Evolutionary conservation across 1,140 invertebrate species (phyloP).

Genomic region (Galleria mellonella): DNA sequence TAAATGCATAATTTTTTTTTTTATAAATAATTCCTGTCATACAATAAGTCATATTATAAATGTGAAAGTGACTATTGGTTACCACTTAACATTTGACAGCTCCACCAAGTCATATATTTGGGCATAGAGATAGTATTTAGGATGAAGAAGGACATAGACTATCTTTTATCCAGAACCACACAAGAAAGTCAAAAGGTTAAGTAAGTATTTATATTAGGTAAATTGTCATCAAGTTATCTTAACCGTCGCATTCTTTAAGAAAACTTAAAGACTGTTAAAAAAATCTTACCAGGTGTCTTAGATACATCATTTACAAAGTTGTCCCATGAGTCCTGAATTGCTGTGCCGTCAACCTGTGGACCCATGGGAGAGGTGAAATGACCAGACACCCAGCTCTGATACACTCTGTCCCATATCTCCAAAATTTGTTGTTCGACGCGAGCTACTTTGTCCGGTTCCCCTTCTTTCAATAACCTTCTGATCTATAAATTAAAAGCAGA

Average conservation of each 20-base stretch:
- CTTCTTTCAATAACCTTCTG: constrained; percentile 85
- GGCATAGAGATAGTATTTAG: too few species aligned
- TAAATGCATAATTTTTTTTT: too few species aligned
- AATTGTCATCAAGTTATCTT: too few species aligned
- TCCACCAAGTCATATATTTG: too few species aligned
- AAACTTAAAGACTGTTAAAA: constrained; percentile 1
- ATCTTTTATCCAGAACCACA: too few species aligned
- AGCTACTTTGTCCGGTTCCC: constrained; percentile 87
- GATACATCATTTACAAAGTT: constrained; percentile 82
- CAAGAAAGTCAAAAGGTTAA: too few species aligned
- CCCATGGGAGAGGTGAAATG: constrained; percentile 72
- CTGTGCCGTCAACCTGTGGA: constrained; percentile 80
- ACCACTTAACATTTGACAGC: too few species aligned
- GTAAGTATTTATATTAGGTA: too few species aligned
- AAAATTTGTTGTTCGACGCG: constrained; percentile 93
- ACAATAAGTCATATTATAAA: too few species aligned
- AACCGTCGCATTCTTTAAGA: constrained; percentile 2
- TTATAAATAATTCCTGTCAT: too few species aligned
- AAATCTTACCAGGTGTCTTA: constrained; percentile 79
- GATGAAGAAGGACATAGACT: too few species aligned
- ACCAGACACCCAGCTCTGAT: constrained; percentile 90
- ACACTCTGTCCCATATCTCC: constrained; percentile 94
- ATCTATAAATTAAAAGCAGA: constrained; percentile 72
- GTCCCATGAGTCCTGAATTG: constrained; percentile 82
- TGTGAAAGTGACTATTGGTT: too few species aligned